Evolutionary conservation across 1,140 invertebrate species (phyloP).

Genomic region (Lordiphosa clarofinis): DNA sequence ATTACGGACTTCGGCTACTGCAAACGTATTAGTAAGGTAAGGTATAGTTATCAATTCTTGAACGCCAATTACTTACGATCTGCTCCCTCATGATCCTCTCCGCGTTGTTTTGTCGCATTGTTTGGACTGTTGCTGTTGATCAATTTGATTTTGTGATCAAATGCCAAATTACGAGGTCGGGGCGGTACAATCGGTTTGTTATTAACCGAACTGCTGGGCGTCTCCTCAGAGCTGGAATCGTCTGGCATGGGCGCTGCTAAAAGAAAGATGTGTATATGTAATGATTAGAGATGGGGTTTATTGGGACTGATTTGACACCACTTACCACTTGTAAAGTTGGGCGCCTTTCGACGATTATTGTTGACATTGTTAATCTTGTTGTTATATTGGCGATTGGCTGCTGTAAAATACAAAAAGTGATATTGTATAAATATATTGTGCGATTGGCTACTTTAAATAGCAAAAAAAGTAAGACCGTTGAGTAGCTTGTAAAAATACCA

Average conservation of each 20-base stretch:
- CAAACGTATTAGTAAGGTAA: conserved; percentile 36
- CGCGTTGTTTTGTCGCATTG: conserved; percentile 41
- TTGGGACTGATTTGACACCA: not conserved
- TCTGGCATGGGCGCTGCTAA: conserved; percentile 82
- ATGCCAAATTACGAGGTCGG: conserved; percentile 80
- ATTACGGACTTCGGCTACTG: conserved; percentile 77
- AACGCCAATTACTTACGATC: conserved; percentile 50
- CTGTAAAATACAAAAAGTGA: conserved; percentile 22
- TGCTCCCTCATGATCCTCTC: conserved; percentile 55
- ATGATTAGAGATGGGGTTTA: not conserved
- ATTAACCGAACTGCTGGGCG: conserved; percentile 79
- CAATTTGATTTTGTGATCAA: conserved; percentile 75
- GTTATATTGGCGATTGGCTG: conserved; percentile 66
- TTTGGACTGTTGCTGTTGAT: conserved; percentile 45
- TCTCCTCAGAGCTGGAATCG: conserved; percentile 88
- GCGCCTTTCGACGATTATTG: conserved; percentile 81
- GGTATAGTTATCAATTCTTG: not conserved
- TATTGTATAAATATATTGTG: not conserved
- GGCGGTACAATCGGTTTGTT: conserved; percentile 83
- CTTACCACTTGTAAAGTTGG: conserved; percentile 85
- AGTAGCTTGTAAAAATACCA: too few relatives aligned
- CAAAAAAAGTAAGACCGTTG: too few relatives aligned
- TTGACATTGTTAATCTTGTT: conserved; percentile 66
- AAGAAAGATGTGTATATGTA: conserved; percentile 76
- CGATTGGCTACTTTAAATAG: too few relatives aligned